Evolutionary conservation across 2,888 invertebrate species (phyloP).

Genomic region (Acanthacorydalis orientalis): DNA sequence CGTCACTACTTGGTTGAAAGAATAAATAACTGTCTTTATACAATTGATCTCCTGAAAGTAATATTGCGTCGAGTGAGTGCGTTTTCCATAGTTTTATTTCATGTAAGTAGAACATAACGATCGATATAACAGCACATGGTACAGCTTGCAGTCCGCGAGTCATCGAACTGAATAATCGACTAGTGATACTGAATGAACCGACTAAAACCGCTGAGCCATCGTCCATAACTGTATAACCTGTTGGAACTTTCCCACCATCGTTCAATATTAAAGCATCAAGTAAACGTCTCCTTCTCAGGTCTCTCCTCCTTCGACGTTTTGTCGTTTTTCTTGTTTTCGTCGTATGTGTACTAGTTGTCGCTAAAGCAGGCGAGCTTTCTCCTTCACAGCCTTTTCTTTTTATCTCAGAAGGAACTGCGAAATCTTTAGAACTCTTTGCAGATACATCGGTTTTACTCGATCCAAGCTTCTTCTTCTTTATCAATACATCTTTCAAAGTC

Average conservation of each 20-base stretch:
- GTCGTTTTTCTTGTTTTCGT: conserved; percentile 7
- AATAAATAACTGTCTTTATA: conserved; percentile 42
- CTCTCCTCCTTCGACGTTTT: conserved; percentile 9
- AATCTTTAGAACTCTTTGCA: too few species aligned
- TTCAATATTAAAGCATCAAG: too few species aligned
- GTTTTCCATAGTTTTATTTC: conserved; percentile 36
- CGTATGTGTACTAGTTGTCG: neutral
- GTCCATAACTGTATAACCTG: conserved; percentile 19
- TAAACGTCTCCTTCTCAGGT: neutral
- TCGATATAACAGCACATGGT: conserved; percentile 32
- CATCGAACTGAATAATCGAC: conserved; percentile 24
- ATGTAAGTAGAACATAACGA: conserved; percentile 35
- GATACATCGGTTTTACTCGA: too few species aligned
- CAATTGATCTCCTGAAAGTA: conserved; percentile 38
- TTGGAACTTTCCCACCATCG: neutral
- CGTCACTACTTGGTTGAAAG: conserved; percentile 28
- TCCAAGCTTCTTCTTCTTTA: neutral
- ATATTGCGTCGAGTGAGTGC: conserved; percentile 33
- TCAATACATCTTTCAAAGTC: neutral
- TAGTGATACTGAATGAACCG: conserved; percentile 22
- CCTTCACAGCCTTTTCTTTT: too few species aligned
- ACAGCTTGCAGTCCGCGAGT: conserved; percentile 31
- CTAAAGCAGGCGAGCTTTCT: too few species aligned
- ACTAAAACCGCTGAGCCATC: conserved; percentile 30
- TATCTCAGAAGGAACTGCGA: too few species aligned